Percentiles rank a stretch among this genome's conserved stretches.
These are phyloP conservation scores for Tetraodon nigroviridis DNA, from an alignment of 2,113 vertebrate genomes.

Conservation along the genomic window DNA sequence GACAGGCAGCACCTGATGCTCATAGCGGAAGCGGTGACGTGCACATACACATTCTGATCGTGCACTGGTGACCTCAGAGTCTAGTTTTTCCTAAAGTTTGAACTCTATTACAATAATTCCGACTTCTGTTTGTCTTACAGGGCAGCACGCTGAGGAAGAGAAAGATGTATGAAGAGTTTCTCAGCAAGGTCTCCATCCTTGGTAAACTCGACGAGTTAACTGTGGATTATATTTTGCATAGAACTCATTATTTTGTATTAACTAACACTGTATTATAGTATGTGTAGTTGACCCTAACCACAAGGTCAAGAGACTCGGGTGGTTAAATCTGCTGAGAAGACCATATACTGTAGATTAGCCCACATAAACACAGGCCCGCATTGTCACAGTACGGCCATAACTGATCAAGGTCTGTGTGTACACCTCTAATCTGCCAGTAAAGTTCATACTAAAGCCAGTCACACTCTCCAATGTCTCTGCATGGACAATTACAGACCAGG, in stretches of 20 bases:
- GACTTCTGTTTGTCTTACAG: conserved; percentile 62
- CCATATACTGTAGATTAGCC: conserved; percentile 49
- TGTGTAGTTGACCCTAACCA: conserved; percentile 12
- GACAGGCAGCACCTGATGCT: conserved; percentile 70
- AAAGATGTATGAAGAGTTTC: conserved; percentile 98
- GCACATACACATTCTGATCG: conserved; percentile 42
- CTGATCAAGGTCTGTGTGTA: conserved; percentile 43
- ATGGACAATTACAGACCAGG: conserved; percentile 51
- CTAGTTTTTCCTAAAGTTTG: too few species aligned
- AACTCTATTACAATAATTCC: too few species aligned
- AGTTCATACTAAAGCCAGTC: conserved; percentile 45
- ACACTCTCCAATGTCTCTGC: conserved; percentile 38
- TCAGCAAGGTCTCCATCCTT: conserved; percentile 96
- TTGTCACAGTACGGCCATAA: conserved; percentile 42
- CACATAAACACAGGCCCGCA: conserved; percentile 52
- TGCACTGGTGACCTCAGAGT: too few species aligned
- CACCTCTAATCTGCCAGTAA: conserved; percentile 49
- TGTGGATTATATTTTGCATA: background rate
- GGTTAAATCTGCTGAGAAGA: conserved; percentile 25
- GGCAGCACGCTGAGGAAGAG: conserved; percentile 93
- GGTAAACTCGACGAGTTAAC: conserved; percentile 73
- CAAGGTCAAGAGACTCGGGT: conserved; percentile 42
- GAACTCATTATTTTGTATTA: conserved; percentile 4
- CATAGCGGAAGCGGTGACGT: conserved; percentile 46
- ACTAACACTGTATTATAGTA: background rate